phyloP scores from a whole-genome alignment of 2,888 invertebrate genomes.

The Andrena bicolor region DNA sequence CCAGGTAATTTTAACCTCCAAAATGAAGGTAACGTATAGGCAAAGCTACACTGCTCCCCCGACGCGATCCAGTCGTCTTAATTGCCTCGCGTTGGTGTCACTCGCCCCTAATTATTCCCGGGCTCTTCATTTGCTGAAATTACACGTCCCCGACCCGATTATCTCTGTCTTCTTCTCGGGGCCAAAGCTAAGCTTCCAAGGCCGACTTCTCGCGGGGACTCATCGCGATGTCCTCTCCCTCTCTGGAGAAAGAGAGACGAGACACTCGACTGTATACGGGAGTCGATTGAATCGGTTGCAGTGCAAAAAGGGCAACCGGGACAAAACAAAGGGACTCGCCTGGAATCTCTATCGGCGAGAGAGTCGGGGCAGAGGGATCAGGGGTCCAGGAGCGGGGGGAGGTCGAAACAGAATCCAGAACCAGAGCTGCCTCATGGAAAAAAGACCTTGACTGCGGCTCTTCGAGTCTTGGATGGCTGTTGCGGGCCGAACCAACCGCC shows the following conservation, averaged over 20 bases:
- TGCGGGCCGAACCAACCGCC: conserved; percentile 75
- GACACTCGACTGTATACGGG: conserved; percentile 65
- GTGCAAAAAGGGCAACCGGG: conserved; percentile 75
- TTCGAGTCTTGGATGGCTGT: conserved; percentile 73
- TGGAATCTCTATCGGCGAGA: conserved; percentile 75
- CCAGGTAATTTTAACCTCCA: no score
- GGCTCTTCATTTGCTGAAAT: conserved; percentile 20
- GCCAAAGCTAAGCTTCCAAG: conserved; percentile 53
- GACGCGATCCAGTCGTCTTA: conserved; percentile 20
- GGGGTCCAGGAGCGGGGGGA: conserved; percentile 12
- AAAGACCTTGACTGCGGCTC: conserved; percentile 76
- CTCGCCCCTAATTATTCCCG: conserved; percentile 36
- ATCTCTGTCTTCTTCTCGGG: conserved; percentile 20
- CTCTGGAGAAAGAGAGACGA: conserved; percentile 13
- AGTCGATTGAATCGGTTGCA: conserved; percentile 75
- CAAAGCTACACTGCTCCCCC: no score
- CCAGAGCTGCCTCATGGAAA: conserved; percentile 71
- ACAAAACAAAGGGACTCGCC: conserved; percentile 76
- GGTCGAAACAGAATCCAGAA: conserved; percentile 58
- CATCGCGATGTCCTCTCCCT: conserved; percentile 48
- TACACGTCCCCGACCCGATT: neutral
- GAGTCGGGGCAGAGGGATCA: conserved; percentile 46
- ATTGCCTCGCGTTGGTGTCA: conserved; percentile 11
- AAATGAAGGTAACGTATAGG: no score
- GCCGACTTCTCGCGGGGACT: conserved; percentile 68